Conservation (phyloP, 2,888 invertebrate species). For the Camptogramma bilineatum region DNA sequence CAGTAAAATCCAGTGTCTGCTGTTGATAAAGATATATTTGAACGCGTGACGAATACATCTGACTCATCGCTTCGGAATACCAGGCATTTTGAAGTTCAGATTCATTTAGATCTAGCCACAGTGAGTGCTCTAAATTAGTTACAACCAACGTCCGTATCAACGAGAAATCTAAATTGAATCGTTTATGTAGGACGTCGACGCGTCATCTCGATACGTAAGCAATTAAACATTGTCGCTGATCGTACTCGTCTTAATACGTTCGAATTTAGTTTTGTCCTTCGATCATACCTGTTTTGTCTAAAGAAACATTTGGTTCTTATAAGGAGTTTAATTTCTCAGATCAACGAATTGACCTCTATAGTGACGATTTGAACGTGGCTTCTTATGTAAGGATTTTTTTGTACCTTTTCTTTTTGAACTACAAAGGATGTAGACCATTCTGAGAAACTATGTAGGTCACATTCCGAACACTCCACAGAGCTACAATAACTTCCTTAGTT, state of each 20-base stretch:
- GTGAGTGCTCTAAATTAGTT: conserved; percentile 10
- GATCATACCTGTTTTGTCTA: no score
- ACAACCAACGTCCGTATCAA: conserved; percentile 7
- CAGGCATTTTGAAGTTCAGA: conserved; percentile 36
- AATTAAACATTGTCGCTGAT: background rate
- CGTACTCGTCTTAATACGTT: background rate
- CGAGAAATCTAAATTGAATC: conserved; percentile 11
- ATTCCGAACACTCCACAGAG: no score
- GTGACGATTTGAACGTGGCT: no score
- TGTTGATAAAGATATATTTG: conserved; percentile 23
- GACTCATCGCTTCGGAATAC: conserved; percentile 44
- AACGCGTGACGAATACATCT: conserved; percentile 42
- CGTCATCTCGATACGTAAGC: background rate
- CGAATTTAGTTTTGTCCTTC: background rate
- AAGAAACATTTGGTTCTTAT: no score
- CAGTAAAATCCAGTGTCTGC: background rate
- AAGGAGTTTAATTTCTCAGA: no score
- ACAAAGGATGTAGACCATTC: no score
- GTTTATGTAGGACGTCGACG: background rate
- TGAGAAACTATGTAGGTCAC: no score
- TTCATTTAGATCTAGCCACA: conserved; percentile 27
- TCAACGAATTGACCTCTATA: no score
- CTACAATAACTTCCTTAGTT: no score
- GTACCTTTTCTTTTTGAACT: no score
- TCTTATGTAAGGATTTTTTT: no score